phyloP scores from a whole-genome alignment of 2,113 vertebrate species.

The Melospiza melodia region DNA sequence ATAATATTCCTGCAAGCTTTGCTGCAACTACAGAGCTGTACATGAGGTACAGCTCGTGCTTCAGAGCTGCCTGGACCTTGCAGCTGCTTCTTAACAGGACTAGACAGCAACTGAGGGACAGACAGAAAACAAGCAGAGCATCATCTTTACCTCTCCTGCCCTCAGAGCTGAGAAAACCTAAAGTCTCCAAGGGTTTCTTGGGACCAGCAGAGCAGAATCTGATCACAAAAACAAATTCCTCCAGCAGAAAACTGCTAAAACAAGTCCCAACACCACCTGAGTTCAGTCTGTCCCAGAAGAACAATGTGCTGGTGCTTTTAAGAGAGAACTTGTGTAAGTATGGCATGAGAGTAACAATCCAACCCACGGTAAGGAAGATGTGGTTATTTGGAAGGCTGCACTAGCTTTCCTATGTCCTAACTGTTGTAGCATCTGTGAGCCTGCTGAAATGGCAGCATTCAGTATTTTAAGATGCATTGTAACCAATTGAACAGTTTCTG shows the following conservation, averaged over 20 bases:
- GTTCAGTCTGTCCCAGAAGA: neutral
- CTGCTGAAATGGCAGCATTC: neutral
- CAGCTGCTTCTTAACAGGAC: neutral
- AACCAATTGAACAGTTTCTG: neutral
- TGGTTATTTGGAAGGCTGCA: neutral
- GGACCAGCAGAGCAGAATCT: neutral
- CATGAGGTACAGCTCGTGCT: neutral
- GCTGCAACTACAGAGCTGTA: neutral
- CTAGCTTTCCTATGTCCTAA: neutral
- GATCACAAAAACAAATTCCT: neutral
- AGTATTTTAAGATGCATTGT: slow-evolving; percentile 8
- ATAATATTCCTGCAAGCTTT: neutral
- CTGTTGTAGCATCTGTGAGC: neutral
- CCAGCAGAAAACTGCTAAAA: neutral
- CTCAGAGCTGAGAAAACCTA: neutral
- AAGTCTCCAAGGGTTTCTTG: neutral
- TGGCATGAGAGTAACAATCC: neutral
- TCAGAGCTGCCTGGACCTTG: neutral
- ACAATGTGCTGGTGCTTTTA: neutral
- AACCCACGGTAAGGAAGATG: neutral
- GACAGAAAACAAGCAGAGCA: neutral
- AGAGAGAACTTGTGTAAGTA: neutral
- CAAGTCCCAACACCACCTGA: neutral
- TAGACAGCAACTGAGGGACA: neutral
- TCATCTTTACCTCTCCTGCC: neutral